Percentiles rank a stretch among this genome's conserved stretches.
Evolutionary conservation across 1,140 invertebrate species (phyloP).

Genomic region (Apis laboriosa): DNA sequence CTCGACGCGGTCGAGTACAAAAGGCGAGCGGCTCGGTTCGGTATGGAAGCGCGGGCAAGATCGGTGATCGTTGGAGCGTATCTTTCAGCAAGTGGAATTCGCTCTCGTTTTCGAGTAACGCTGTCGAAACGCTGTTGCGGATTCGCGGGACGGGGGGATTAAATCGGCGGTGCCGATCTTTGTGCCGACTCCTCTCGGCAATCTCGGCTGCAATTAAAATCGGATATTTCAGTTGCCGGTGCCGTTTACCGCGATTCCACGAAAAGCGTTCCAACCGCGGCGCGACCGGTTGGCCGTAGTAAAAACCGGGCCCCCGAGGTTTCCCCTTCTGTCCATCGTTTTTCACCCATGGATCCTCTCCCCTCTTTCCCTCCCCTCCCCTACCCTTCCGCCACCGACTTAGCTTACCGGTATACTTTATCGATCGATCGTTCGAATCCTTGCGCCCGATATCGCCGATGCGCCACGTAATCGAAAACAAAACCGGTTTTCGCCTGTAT

Average conservation of each 20-base stretch:
- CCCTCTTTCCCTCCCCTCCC: conserved; percentile 3
- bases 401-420: conserved; percentile 25
- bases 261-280: conserved; percentile 50
- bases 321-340: conserved; percentile 56
- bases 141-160: too few species aligned
- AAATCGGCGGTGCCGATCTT: conserved; percentile 69
- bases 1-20: background rate
- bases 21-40: too few species aligned
- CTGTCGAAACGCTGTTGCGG: too few species aligned
- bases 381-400: conserved; percentile 32
- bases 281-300: conserved; percentile 50
- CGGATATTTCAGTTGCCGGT: conserved; percentile 74
- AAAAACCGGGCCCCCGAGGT: conserved; percentile 61
- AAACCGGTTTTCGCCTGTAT: conserved; percentile 56
- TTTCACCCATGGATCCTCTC: conserved; percentile 45
- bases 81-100: too few species aligned
- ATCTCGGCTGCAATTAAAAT: conserved; percentile 78
- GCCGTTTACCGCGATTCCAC: conserved; percentile 72
- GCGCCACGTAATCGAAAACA: conserved; percentile 59
- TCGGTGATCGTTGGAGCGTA: too few species aligned
- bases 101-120: too few species aligned
- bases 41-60: too few species aligned
- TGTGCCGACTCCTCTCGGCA: conserved; percentile 65
- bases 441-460: conserved; percentile 40
- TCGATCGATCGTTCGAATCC: conserved; percentile 48